Evolutionary conservation across 2,113 vertebrate genomes (phyloP), one percentile per base, ranked within the genome.

Genomic region (Heloderma charlesbogerti): DNA sequence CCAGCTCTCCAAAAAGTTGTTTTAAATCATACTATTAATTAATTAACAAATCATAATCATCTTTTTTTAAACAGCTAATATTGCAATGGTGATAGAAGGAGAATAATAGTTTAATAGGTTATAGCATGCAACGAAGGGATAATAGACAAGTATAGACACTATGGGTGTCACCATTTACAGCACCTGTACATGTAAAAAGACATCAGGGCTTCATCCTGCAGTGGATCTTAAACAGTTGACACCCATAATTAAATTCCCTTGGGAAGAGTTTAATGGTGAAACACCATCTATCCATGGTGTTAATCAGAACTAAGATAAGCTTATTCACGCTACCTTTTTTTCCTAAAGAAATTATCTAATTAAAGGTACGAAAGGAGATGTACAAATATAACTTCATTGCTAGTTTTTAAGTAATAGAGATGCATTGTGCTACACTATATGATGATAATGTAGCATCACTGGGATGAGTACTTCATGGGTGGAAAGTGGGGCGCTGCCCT

Each of bases 341-440:
- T 4, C 7, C 48, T 51, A 51, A 51, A 3, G 8, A 51, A 57
- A 54, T 31, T n/a, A n/a, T 18, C 15, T 4, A 54, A 40, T 45
- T 10, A 27, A 54, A 43, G 4, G 18, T 45, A 77, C 18, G 45
- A 77, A 63, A 86, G 20, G 18, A 48, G 12, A 10, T 72, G 27
- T 40, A 5, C 51, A 88, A 63, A 12, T n/a, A 63, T 37, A 34
- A 31, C 8, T 34, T 13, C 43, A 15, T 80, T 79, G 54, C 54
- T 40, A 88, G 29, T 75, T 88, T 80, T 80, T 69, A 88, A 88
- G n/a, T 69, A 80, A 54, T 54, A 31, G 67, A 69, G 51, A 20
- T 54, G 43, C 22, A 54, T 72, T 40, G 22, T 57, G 3, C 43
- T 57, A 27, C 45, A 51, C 3, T 29, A 67, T 88, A 69, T 67